Base-by-base conservation (phyloP, 1,140 invertebrate species). In the Dendroctonus ponderosae region DNA sequence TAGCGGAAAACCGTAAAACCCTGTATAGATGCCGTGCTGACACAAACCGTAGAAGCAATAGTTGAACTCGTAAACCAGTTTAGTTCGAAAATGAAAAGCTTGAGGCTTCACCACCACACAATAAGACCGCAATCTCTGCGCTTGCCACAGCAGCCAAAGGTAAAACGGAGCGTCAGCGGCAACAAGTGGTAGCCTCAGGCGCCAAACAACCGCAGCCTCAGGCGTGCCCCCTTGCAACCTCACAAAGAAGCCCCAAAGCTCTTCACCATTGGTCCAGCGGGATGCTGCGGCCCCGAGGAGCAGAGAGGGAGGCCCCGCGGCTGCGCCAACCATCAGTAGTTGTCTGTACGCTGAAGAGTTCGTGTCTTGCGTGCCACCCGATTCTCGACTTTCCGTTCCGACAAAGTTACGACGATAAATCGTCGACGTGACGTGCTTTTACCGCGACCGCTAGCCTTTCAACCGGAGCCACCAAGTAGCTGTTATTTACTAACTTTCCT, bases 261-360 rank as follows among this genome's bases (percentile, higher is more conserved):
- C 51, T 43, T 63, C 70, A 40, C 67, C 50, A 76, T 76, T 76
- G 75, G 75, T 76, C 75, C 73, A 65, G 63, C 62, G 53, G 70
- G 73, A 72, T 74, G 70, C 72, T 72, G 72, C 62, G 67, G 72
- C 67, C 72, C 69, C 66, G 67, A 64, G 71, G 71, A 67, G 71
- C 48, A 71, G 69, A 72, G 72, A 67, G 73, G 69, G 73, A 69
- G 64, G 69, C 66, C 75, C 71, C 58, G 72, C 75, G 75, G 75
- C 74, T 75, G 74, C 72, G 74, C 72, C 58, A 53, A 62, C 69
- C 71, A 67, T 70, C 74, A 76, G 75, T 76, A 73, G 72, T 75
- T 74, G 64, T 54, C 44, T 71, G 75, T 64, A 69, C 72, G 75
- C 68, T 60, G 67, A 66, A 66, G 43, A 56, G 67, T 66, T 66